Evolutionary conservation across 2,113 vertebrate species (phyloP), one percentile per base, ranked within the genome.

Genomic region (Rallus limicola): DNA sequence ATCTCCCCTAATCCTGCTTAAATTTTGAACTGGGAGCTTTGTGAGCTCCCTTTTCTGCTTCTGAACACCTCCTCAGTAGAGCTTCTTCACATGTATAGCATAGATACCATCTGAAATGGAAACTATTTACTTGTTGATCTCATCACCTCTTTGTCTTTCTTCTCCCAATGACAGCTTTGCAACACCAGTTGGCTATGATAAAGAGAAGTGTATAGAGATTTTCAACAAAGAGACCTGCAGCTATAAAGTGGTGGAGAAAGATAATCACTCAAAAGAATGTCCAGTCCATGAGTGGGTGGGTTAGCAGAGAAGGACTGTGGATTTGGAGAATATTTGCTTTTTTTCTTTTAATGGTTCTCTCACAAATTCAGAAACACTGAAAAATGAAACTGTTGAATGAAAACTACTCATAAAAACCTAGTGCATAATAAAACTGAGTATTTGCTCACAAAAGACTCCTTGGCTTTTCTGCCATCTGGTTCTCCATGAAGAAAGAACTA

Each of bases 241-340:
- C 44, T 97, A 90, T 5, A 65, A 69, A 80, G 86, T 96, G 46
- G 94, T 96, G 34, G 82, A 96, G 74, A 97, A 97, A 69, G 9
- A 74, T 6, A 42, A 97, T 64, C 69, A 67, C 65, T 96, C 96
- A 23, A 95, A 95, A 80, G 70, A 82, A 86, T 97, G 96, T 8
- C 29, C 40, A 6, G 80, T 87, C 21, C 2, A 10, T 33, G 7
- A 0, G 2, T 78, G 60, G 86, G 88, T 95, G 38, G 72, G 48
- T 10, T 96, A 93, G 84, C 21, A 75, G 33, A 67, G 17, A 38
- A 86, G 16, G 21, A 40, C 5, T 13, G 17, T 63, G 21, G 10
- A 36, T 13, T 70, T 74, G 25, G 5, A 15, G 4, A 5, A 25
- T 64, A 69, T 18, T 71, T 80, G 5, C n/a, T 28, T 42, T 28